These are phyloP conservation scores for Anarhynchus alexandrinus DNA, from an alignment of 2,113 vertebrate species.

Conservation along the genomic window DNA sequence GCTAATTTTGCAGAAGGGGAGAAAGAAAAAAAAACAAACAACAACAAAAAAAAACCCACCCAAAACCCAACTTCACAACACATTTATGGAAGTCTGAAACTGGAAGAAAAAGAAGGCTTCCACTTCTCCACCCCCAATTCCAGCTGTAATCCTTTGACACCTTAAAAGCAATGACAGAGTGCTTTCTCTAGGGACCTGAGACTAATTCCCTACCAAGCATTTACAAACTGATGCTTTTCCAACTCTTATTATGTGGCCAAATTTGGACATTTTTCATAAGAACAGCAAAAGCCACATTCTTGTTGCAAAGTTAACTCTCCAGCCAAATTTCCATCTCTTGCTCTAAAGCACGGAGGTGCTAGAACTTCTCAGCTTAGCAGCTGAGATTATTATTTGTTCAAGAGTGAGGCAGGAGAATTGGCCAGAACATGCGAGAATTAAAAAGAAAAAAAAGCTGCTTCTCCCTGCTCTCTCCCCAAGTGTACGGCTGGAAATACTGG, in stretches of 20 bases:
- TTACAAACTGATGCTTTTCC: constrained; percentile 9
- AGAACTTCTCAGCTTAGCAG: background rate
- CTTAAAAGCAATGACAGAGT: constrained; percentile 1
- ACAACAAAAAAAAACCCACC: background rate
- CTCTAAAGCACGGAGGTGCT: background rate
- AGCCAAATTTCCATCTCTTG: constrained; percentile 4
- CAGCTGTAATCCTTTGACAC: constrained; percentile 8
- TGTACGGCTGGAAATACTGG: background rate
- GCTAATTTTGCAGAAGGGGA: background rate
- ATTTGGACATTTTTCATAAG: constrained; percentile 26
- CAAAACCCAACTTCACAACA: background rate
- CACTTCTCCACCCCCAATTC: background rate
- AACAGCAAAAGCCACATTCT: constrained; percentile 14
- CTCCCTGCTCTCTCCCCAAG: background rate
- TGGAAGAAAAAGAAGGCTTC: background rate
- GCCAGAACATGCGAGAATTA: background rate
- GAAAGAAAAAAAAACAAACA: background rate
- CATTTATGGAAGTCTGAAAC: background rate
- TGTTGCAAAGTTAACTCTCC: background rate
- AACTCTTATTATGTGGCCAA: constrained; percentile 12
- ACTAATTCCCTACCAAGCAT: background rate
- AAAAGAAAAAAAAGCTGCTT: background rate
- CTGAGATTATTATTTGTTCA: background rate
- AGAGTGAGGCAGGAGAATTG: background rate
- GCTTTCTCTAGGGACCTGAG: background rate